Evolutionary conservation across 1,140 invertebrate genomes (phyloP), one percentile per base, ranked within the genome.

Genomic region (Ridgeia piscesae): DNA sequence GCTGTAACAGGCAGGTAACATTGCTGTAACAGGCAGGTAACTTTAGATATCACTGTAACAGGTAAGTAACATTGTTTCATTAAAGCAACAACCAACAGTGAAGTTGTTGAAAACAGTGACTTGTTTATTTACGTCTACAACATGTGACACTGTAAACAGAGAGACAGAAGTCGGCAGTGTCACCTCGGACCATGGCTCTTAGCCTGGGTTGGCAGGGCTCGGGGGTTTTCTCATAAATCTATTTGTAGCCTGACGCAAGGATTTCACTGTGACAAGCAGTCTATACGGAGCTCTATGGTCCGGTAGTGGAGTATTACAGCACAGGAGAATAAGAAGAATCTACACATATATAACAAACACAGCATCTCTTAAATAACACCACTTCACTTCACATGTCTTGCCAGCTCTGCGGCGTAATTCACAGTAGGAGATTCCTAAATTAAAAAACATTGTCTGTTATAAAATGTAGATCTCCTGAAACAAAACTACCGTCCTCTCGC

Each of bases 291-390:
- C 58, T 77, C 58, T 77, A 77, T 21, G 27, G 17, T 77, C 58
- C 27, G 58, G 58, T 21, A 77, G 58, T 77, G 58, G 58, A 77
- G 17, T 77, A 77, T 77, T 77, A 77, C 58, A 77, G 58, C 58
- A 77, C 58, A 21, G 58, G 27, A 77, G 58, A 77, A 77, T 77
- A 77, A 77, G 58, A 77, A 77, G 11, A 8, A 77, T 77, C 58
- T 77, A 77, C 58, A 77, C 58, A 77, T 77, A 77, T 77, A 77
- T 77, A 77, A 77, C 58, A 77, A 77, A 77, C 58, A 77, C 58
- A 77, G 58, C 27, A 21, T 77, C 58, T 77, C 58, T 77, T 77
- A 77, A 77, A 77, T 77, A 77, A 77, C 58, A 77, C n/a, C n/a
- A n/a, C n/a, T n/a, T n/a, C n/a, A n/a, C 2, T 0, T 77, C 11